Conservation (phyloP, 2,888 invertebrate species). For the Therioaphis trifolii region DNA sequence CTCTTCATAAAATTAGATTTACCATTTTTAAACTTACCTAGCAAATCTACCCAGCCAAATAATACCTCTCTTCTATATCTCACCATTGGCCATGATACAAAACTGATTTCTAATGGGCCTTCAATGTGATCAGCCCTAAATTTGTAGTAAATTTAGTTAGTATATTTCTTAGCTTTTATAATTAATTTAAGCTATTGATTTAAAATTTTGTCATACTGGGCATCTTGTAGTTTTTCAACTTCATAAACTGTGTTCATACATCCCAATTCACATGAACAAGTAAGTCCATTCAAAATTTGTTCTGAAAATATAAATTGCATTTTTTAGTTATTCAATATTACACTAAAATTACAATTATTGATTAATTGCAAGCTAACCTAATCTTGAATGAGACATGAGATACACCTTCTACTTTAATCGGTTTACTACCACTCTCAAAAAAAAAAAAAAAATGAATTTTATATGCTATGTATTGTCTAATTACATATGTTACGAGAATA, state of each 20-base stretch:
- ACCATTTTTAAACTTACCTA: constrained; percentile 72
- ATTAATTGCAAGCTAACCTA: too few relatives aligned
- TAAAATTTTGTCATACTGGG: constrained; percentile 69
- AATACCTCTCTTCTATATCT: constrained; percentile 83
- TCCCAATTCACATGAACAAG: constrained; percentile 78
- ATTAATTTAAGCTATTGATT: neutral
- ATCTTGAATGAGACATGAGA: too few relatives aligned
- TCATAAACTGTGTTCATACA: constrained; percentile 82
- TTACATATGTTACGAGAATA: too few relatives aligned
- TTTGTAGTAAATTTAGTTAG: neutral
- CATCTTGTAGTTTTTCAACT: constrained; percentile 78
- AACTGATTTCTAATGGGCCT: constrained; percentile 69
- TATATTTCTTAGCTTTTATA: neutral
- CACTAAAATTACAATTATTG: too few relatives aligned
- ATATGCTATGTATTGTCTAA: too few relatives aligned
- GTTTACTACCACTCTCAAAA: too few relatives aligned
- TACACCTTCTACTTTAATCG: too few relatives aligned
- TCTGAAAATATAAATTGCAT: constrained; percentile 64
- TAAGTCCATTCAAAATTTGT: constrained; percentile 70
- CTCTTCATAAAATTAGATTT: neutral
- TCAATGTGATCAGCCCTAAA: constrained; percentile 49
- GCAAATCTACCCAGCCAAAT: constrained; percentile 85
- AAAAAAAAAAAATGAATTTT: too few relatives aligned
- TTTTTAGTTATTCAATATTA: too few relatives aligned
- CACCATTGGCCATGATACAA: constrained; percentile 83